Percentiles rank a stretch among this genome's conserved stretches.
Evolutionary conservation across 2,113 vertebrate species (phyloP).

Genomic region (Piprites chloris): DNA sequence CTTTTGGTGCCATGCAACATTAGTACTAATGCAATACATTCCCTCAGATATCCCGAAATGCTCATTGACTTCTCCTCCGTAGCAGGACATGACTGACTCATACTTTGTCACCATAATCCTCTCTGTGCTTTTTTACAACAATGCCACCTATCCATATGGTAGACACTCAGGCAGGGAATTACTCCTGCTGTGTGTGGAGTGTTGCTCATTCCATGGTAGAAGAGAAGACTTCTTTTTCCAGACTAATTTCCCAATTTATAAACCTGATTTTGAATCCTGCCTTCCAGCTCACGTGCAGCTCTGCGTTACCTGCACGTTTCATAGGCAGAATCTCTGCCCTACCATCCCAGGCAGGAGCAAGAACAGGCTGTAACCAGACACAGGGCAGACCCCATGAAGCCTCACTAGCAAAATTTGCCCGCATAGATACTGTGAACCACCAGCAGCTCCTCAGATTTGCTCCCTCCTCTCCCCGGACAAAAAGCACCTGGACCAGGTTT

Average conservation of each 20-base stretch:
- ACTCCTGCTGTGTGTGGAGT: neutral
- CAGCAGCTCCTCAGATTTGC: neutral
- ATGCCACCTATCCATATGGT: neutral
- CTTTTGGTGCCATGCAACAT: neutral
- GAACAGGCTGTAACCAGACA: neutral
- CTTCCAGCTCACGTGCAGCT: neutral
- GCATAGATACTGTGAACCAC: neutral
- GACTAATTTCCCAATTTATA: neutral
- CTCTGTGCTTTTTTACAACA: neutral
- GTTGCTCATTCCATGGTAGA: neutral
- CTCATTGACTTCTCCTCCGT: neutral
- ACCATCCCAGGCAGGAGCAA: neutral
- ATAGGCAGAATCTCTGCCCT: neutral
- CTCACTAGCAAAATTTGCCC: neutral
- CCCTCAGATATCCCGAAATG: neutral
- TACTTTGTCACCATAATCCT: neutral
- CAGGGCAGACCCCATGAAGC: neutral
- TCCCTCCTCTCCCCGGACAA: neutral
- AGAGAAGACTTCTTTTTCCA: neutral
- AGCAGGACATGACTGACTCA: neutral
- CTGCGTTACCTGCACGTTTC: neutral
- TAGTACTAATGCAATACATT: neutral
- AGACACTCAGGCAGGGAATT: neutral
- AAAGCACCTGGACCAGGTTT: neutral
- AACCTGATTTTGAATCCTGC: neutral